Base-by-base conservation (phyloP, 2,888 invertebrate genomes). In the Yponomeuta sedellus region DNA sequence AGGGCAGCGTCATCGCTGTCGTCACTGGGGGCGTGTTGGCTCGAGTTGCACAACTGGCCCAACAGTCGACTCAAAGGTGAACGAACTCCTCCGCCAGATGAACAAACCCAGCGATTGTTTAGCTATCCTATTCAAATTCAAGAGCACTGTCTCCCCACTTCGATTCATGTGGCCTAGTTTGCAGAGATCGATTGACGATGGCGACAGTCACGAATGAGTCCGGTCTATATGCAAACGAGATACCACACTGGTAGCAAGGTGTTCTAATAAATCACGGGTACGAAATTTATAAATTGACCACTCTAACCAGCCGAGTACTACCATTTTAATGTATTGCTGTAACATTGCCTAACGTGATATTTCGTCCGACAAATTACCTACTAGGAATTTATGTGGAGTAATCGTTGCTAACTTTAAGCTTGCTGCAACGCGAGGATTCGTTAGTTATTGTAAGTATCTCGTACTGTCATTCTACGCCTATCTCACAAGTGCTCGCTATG, bases 11-110 rank as follows among this genome's bases (percentile, higher is more conserved):
- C 62, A 62, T 19, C 34, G 19, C 16, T 19, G 63, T 40, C 63
- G 63, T 63, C 63, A 63, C 61, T 12, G 64, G 19, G 64, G 77
- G 69, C 71, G 71, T 67, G 68, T 66, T 72, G 72, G 75, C 71
- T 70, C 69, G 74, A 71, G 73, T 78, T 78, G 75, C 74, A 73
- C 75, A 81, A 78, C 57, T 56, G 25, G 16, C 34, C 20, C 44
- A n/a, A 25, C 44, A 10, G 1, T 19, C 63, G 44, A 10, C 61
- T 28, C 16, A 22, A 25, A 61, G 25, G 25, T 64, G 25, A 64
- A 64, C 57, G 52, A 64, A 22, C 64, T 64, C 44, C 22, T 16
- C 10, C 44, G 16, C 62, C 34, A 19, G 44, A 19, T 20, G 52
- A 52, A 22, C 20, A 64, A 52, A 64, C 20, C 11, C 44, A 40